Base-by-base conservation (phyloP, 2,888 invertebrate genomes). In the Brachylomia viminalis region DNA sequence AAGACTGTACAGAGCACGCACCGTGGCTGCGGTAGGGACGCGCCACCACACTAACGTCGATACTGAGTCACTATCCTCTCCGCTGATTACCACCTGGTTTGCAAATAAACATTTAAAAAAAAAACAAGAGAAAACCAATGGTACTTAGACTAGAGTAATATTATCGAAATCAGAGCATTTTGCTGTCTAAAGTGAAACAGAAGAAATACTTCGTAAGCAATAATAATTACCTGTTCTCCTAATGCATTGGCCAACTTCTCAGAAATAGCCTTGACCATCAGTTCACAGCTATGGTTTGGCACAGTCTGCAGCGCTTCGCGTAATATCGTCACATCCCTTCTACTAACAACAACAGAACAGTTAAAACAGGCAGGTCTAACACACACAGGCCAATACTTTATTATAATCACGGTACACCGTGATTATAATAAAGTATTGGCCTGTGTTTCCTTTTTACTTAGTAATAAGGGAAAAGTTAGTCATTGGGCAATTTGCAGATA, bases 221-320 rank as follows among this genome's bases (percentile, higher is more conserved):
- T 45, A 58, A 58, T 62, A 71, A 38, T 67, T 89, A 98, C 97
- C 97, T 98, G 98, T 88, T 98, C 98, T 23, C 98, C 98, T 73
- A 99, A 96, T 75, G 98, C 97, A 86, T 98, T 98, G 0, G 99
- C 98, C 81, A 99, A 95, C 92, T 98, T 98, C 68, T 98, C 97
- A 0, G 99, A 98, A 42, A 99, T 98, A 81, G 97, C 98, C 88
- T 99, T 97, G 67, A 99, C 96, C 94, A 98, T 98, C 87, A 98
- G 97, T 94, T 99, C 99, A 56, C 98, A 97, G 86, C 97, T 98
- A 87, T 98, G 98, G 94, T 98, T 98, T 49, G 99, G 98, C 69
- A 99, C 98, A 74, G 98, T 98, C 89, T 98, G 98, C 76, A 99
- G 95, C 33, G 99, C 98, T 95, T 98, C 98, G 89, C 98, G 98